Percentiles rank a stretch among this genome's conserved stretches.
These are phyloP conservation scores for Serranus cabrilla DNA, from an alignment of 2,797 vertebrate species.

Conservation along the genomic window DNA sequence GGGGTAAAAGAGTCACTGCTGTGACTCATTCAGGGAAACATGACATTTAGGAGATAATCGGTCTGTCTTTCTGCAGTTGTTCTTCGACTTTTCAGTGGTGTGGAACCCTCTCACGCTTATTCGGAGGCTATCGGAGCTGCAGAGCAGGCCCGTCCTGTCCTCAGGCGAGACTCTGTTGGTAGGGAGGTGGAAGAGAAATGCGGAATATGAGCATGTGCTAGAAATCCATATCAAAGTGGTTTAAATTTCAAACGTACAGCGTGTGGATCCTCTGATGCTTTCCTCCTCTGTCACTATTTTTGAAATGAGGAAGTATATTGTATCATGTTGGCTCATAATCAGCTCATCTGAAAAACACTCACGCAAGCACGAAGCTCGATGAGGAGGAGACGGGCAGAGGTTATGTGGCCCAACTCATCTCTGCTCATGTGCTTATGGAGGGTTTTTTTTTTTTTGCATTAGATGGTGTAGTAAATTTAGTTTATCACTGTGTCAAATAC, in stretches of 20 bases:
- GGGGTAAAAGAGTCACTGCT: constrained; percentile 59
- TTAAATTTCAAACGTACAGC: constrained; percentile 47
- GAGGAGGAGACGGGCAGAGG: constrained; percentile 20
- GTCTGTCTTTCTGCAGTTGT: constrained; percentile 68
- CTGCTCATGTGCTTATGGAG: constrained; percentile 19
- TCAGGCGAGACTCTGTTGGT: constrained; percentile 40
- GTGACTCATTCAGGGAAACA: constrained; percentile 74
- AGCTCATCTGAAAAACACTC: constrained; percentile 50
- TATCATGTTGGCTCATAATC: constrained; percentile 31
- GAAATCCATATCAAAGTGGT: constrained; percentile 58
- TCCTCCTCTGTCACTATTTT: constrained; percentile 38
- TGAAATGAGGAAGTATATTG: constrained; percentile 29
- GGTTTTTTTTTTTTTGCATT: constrained; percentile 13
- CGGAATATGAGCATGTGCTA: constrained; percentile 41
- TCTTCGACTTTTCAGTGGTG: constrained; percentile 55
- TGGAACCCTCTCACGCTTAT: constrained; percentile 55
- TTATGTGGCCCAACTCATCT: background rate
- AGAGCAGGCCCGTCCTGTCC: constrained; percentile 35
- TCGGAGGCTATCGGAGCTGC: constrained; percentile 50
- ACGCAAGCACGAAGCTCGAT: background rate
- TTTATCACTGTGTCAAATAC: constrained; percentile 72
- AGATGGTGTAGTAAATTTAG: constrained; percentile 55
- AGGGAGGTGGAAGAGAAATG: background rate
- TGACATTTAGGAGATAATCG: constrained; percentile 86
- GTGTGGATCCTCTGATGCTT: constrained; percentile 4